phyloP scores from a whole-genome alignment of 2,113 vertebrate genomes.

The Lasiurus cinereus region DNA sequence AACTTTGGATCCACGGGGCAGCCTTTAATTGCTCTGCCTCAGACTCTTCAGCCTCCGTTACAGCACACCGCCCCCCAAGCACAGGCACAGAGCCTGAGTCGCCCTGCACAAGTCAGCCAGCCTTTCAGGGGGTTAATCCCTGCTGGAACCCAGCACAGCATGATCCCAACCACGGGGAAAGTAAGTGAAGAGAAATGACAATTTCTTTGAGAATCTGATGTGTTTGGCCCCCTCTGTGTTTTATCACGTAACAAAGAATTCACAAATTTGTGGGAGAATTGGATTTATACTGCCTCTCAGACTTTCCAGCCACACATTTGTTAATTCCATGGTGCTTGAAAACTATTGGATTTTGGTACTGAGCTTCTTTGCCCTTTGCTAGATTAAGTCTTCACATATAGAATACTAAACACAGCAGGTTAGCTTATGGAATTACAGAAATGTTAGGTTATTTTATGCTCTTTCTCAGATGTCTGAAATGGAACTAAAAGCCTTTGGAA shows the following conservation, averaged over 20 bases:
- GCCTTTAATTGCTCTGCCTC: conserved; percentile 95
- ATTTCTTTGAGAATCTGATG: background rate
- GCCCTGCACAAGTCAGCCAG: conserved; percentile 94
- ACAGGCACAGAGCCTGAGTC: conserved; percentile 93
- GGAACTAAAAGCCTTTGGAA: conserved; percentile 96
- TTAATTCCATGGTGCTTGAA: conserved; percentile 18
- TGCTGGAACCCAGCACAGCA: conserved; percentile 93
- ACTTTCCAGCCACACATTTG: background rate
- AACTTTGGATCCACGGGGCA: conserved; percentile 97
- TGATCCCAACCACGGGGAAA: conserved; percentile 96
- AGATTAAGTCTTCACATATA: background rate
- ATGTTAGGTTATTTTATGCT: background rate
- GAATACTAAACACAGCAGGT: background rate
- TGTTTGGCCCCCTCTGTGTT: background rate
- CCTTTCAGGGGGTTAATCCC: conserved; percentile 94
- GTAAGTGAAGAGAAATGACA: conserved; percentile 80
- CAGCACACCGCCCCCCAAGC: conserved; percentile 93
- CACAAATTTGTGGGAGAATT: background rate
- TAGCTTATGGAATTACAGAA: background rate
- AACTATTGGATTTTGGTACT: background rate
- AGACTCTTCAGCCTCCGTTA: conserved; percentile 91
- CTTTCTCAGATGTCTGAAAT: conserved; percentile 95
- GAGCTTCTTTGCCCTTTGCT: conserved; percentile 6
- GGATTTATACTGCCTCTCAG: background rate
- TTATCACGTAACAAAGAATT: background rate